Conservation (phyloP, 2,797 vertebrate genomes). For the Pseudochaenichthys georgianus region DNA sequence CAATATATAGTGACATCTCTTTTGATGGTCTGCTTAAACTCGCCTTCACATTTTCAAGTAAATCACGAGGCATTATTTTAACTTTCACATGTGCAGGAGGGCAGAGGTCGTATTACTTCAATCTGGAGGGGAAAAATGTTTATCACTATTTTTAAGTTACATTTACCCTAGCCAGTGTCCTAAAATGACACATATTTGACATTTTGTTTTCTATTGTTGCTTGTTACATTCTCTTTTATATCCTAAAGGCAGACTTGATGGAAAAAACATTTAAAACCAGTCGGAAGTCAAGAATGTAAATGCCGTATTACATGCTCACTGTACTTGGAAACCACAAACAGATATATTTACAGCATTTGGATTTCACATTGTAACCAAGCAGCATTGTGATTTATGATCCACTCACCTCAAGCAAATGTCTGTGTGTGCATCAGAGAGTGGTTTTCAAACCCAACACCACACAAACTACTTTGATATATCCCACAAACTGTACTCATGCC, state of each 20-base stretch:
- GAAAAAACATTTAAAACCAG: constrained; percentile 50
- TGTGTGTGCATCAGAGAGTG: constrained; percentile 49
- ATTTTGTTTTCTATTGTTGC: constrained; percentile 21
- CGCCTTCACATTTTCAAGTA: constrained; percentile 29
- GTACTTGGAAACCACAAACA: constrained; percentile 55
- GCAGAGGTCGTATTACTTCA: constrained; percentile 16
- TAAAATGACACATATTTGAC: constrained; percentile 30
- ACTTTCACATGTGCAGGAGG: constrained; percentile 30
- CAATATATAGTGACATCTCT: constrained; percentile 36
- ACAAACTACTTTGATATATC: constrained; percentile 39
- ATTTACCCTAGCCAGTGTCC: constrained; percentile 1
- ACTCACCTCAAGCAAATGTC: constrained; percentile 53
- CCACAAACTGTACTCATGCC: constrained; percentile 18
- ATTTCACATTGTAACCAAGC: constrained; percentile 50
- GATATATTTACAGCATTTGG: constrained; percentile 58
- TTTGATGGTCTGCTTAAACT: constrained; percentile 55
- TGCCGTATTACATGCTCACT: constrained; percentile 21
- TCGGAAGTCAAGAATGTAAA: constrained; percentile 51
- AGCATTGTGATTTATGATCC: constrained; percentile 57
- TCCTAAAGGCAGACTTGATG: constrained; percentile 35
- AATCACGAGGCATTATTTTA: constrained; percentile 36
- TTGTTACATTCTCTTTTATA: constrained; percentile 26
- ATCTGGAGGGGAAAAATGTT: background rate
- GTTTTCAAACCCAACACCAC: constrained; percentile 57
- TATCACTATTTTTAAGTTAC: constrained; percentile 24